Evolutionary conservation across 2,113 vertebrate species (phyloP).

Genomic region (Paraplagusia blochii): DNA sequence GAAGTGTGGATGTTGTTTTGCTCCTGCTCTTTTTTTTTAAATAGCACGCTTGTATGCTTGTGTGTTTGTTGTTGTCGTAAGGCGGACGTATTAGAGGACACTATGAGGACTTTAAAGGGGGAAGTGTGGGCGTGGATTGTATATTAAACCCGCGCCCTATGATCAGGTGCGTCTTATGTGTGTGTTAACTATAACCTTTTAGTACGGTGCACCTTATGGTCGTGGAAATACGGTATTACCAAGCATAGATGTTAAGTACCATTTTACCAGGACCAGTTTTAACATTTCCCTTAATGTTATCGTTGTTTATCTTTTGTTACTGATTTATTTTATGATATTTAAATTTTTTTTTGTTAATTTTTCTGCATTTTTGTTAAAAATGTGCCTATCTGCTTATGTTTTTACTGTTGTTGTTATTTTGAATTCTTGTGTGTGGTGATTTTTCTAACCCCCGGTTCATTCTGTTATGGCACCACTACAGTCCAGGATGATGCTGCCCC

Average conservation of each 20-base stretch:
- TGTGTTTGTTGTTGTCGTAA: no score
- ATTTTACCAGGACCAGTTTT: constrained; percentile 15
- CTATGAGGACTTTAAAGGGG: no score
- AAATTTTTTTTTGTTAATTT: constrained; percentile 7
- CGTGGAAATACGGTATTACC: no score
- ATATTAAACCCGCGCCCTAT: no score
- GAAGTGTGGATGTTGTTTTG: no score
- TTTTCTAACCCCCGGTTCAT: constrained; percentile 90
- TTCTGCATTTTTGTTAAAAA: constrained; percentile 21
- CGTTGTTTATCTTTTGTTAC: constrained; percentile 36
- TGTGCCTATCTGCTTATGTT: constrained; percentile 48
- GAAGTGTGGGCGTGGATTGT: no score
- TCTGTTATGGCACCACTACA: constrained; percentile 96
- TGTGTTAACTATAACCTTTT: no score
- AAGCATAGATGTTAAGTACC: constrained; percentile 3
- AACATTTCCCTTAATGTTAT: constrained; percentile 31
- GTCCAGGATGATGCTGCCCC: constrained; percentile 99
- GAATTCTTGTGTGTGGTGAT: constrained; percentile 47
- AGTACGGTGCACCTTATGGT: no score
- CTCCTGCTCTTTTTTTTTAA: no score
- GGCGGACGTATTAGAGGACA: no score
- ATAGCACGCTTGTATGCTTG: no score
- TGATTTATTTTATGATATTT: constrained; percentile 46
- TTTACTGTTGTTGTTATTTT: constrained; percentile 54
- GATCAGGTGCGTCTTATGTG: no score